Conservation (phyloP, 2,113 vertebrate genomes). For the Nothocercus julius region DNA sequence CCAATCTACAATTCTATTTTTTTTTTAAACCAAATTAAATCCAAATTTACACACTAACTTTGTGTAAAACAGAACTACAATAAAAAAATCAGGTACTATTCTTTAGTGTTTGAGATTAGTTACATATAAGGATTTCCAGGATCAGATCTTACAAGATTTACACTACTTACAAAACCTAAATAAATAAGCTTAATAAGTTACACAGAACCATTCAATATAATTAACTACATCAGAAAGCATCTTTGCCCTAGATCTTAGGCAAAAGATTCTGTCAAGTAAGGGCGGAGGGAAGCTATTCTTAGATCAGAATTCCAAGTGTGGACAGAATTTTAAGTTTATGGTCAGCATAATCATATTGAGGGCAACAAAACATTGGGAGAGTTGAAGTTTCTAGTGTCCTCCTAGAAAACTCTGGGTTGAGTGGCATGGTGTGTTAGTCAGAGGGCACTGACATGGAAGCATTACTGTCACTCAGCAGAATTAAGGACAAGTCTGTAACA, state of each 20-base stretch:
- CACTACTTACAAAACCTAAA: background rate
- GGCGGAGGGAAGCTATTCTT: background rate
- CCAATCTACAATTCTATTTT: background rate
- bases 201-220: background rate
- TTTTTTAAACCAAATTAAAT: no score
- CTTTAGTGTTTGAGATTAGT: background rate
- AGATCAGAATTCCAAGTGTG: background rate
- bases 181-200: background rate
- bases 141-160: background rate
- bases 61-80: background rate
- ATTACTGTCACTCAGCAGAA: constrained; percentile 52
- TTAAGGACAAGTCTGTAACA: constrained; percentile 43
- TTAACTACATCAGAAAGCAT: background rate
- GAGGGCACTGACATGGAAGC: background rate
- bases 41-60: background rate
- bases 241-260: background rate
- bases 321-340: background rate
- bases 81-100: background rate
- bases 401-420: background rate
- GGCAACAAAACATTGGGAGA: background rate
- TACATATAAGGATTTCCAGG: background rate
- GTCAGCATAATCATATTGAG: background rate
- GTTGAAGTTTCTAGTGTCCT: background rate
- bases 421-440: background rate
- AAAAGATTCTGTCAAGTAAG: background rate